These are phyloP conservation scores for Agriopis aurantiaria DNA, from an alignment of 2,888 invertebrate species.

Conservation along the genomic window DNA sequence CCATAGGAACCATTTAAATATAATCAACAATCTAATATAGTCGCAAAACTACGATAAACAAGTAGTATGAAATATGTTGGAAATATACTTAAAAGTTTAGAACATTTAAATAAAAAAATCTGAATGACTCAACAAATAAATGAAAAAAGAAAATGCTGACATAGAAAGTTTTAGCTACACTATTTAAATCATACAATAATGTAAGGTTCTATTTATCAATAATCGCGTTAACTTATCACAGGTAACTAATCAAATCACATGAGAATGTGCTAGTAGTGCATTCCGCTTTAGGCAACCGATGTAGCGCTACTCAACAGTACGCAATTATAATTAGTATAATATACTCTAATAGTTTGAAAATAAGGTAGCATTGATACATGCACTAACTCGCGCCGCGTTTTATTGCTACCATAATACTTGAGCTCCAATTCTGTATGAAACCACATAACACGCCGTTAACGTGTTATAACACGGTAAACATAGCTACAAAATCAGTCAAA, in stretches of 20 bases:
- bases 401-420: too few relatives aligned
- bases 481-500: too few relatives aligned
- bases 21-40: background rate
- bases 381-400: background rate
- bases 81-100: slow-evolving; percentile 18
- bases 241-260: too few relatives aligned
- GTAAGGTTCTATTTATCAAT: background rate
- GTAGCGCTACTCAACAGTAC: background rate
- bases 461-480: too few relatives aligned
- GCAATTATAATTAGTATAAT: too few relatives aligned
- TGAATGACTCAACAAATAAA: background rate
- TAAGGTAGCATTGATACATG: background rate
- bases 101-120: background rate
- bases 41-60: background rate
- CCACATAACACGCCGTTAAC: too few relatives aligned
- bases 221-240: background rate
- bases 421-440: too few relatives aligned
- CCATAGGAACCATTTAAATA: background rate
- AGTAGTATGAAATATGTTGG: slow-evolving; percentile 12
- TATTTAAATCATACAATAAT: background rate
- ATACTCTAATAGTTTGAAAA: background rate
- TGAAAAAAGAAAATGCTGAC: background rate
- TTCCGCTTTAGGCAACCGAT: background rate
- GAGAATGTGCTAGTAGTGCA: too few relatives aligned
- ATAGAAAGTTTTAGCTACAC: slow-evolving; percentile 7